phyloP scores from a whole-genome alignment of 1,140 invertebrate species.

The Lysiphlebus fabarum region DNA sequence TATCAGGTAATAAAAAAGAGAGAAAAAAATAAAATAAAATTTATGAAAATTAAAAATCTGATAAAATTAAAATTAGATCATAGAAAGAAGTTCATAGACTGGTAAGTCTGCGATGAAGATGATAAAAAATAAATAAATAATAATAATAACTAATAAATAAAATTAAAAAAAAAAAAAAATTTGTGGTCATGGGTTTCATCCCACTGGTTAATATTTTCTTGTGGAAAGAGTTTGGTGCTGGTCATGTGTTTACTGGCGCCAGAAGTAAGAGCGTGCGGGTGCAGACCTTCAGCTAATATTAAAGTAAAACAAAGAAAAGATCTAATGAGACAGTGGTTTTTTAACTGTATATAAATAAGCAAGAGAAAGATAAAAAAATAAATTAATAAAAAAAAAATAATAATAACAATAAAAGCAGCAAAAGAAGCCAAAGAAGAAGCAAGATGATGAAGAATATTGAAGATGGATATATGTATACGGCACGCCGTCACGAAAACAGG shows the following conservation, averaged over 20 bases:
- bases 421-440: constrained; percentile 11
- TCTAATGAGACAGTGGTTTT: constrained; percentile 15
- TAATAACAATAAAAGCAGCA: no score
- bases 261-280: constrained; percentile 42
- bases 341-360: no score
- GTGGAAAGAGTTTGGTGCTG: constrained; percentile 25
- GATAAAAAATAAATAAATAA: no score
- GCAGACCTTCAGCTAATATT: constrained; percentile 28
- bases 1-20: no score
- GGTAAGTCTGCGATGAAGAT: no score
- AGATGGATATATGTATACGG: constrained; percentile 19
- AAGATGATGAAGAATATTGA: constrained; percentile 2
- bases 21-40: no score
- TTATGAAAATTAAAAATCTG: no score
- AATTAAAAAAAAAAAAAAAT: constrained; percentile 9
- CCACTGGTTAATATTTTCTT: constrained; percentile 22
- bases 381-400: constrained; percentile 6
- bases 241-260: constrained; percentile 32
- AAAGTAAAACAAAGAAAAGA: constrained; percentile 25
- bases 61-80: no score
- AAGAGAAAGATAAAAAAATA: neutral
- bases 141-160: neutral
- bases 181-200: constrained; percentile 8
- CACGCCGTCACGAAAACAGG: constrained; percentile 14
- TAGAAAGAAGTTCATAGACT: no score